These are phyloP conservation scores for Panthera leo DNA, from an alignment of 2,113 vertebrate species.

Conservation along the genomic window DNA sequence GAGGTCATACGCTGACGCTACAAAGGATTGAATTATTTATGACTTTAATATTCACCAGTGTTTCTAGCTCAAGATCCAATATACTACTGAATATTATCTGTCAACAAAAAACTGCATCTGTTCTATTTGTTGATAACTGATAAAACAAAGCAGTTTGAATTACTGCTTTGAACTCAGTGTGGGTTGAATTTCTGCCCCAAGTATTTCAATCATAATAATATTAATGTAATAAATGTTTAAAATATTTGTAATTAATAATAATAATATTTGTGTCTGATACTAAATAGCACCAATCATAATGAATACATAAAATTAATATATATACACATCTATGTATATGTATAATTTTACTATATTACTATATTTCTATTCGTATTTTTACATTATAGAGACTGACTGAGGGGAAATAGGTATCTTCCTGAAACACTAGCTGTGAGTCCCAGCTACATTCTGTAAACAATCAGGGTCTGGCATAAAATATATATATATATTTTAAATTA, in stretches of 20 bases:
- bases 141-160: conserved; percentile 69
- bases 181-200: conserved; percentile 32
- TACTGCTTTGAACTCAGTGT: conserved; percentile 53
- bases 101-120: conserved; percentile 77
- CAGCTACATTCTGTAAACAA: not conserved
- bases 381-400: not conserved
- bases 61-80: conserved; percentile 75
- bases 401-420: not conserved
- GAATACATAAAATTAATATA: conserved; percentile 34
- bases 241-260: not conserved
- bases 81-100: conserved; percentile 75
- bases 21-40: conserved; percentile 81
- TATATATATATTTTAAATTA: not conserved
- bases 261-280: not conserved
- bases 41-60: conserved; percentile 79
- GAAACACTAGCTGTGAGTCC: not conserved
- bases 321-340: not conserved
- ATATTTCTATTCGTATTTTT: conserved; percentile 56
- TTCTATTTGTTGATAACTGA: conserved; percentile 71
- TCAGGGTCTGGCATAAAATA: not conserved
- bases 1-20: conserved; percentile 72
- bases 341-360: not conserved
- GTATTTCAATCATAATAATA: conserved; percentile 35
- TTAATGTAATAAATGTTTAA: not conserved
- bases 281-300: conserved; percentile 37